Evolutionary conservation across 2,797 vertebrate species (phyloP), one percentile per base, ranked within the genome.

Genomic region (Hafferia zeledoni): DNA sequence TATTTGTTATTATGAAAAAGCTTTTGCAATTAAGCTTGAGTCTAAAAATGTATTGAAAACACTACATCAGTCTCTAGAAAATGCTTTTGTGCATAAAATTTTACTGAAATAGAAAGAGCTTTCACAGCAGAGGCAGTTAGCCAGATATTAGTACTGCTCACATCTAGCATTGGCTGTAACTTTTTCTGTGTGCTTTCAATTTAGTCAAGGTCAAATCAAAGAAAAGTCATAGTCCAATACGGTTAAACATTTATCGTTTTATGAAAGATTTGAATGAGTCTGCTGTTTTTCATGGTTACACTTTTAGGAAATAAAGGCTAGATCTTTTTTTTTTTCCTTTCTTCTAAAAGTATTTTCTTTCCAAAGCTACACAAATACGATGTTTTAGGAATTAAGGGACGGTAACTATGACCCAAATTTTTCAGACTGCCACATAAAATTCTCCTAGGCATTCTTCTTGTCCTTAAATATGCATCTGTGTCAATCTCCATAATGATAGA

Each of bases 1-100:
- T 95, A 94, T 97, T 94, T 97, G 91, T 88, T 96, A 93, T 86
- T 88, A 93, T 95, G 90, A 96, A 96, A 97, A 96, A 95, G 85
- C 89, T 93, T 94, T 95, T 68, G 71, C 93, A 96, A 97, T 96
- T 94, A 96, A 91, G 83, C 86, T 93, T n/a, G 75, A 24, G 23
- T 79, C 93, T 94, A 93, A 96, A 94, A 94, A 70, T 65, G 41
- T 90, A 81, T 92, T 78, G 65, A 94, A 89, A 43, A 37, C 49
- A 84, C 65, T 92, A 79, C 37, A 91, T 91, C 90, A 88, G 75
- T 92, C 94, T 95, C 93, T 84, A 74, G 52, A 92, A 94, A 95
- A 87, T 79, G 93, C 92, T 94, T 91, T 76, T 91, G 76, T 82
- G 72, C 86, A 89, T 84, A 90, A 93, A 90, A 85, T 79, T 94